Percentiles rank a stretch among this genome's conserved stretches.
Evolutionary conservation across 92 coral and sea anemone genomes (phyloP).

Genomic region (Porites evermanni): DNA sequence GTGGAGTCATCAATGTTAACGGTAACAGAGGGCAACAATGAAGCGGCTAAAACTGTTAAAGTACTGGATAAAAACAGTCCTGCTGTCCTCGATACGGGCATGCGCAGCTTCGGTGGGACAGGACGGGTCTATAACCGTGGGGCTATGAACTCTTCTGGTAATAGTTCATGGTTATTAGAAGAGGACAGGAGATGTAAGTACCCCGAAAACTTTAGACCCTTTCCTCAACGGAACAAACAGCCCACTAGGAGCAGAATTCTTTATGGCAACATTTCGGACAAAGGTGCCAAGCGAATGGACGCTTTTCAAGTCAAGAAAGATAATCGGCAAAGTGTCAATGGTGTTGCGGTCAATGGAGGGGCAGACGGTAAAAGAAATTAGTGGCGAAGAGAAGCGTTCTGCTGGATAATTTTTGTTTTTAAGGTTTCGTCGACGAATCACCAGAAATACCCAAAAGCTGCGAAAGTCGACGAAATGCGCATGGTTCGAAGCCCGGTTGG

Average conservation of each 20-base stretch:
- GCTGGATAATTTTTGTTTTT: neutral
- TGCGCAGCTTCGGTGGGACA: constrained; percentile 23
- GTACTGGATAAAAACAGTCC: constrained; percentile 77
- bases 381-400: neutral
- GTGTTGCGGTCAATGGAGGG: constrained; percentile 31
- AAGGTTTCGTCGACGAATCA: no score
- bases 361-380: constrained; percentile 41
- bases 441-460: no score
- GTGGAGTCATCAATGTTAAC: constrained; percentile 41
- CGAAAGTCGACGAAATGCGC: no score
- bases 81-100: constrained; percentile 57
- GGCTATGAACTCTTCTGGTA: constrained; percentile 1
- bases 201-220: constrained; percentile 91
- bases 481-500: no score
- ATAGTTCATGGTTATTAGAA: constrained; percentile 82
- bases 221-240: constrained; percentile 84
- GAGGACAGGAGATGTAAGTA: constrained; percentile 89
- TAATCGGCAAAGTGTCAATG: constrained; percentile 48
- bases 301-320: constrained; percentile 74
- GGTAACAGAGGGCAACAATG: constrained; percentile 33
- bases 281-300: constrained; percentile 82
- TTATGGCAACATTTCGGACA: constrained; percentile 82
- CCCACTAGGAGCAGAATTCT: constrained; percentile 80
- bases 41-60: constrained; percentile 42
- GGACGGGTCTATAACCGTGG: constrained; percentile 39